A percentile compares a stretch with the other conserved stretches of the same genome.
phyloP scores from a whole-genome alignment of 1,140 invertebrate species.

The Leptopilina clavipes region DNA sequence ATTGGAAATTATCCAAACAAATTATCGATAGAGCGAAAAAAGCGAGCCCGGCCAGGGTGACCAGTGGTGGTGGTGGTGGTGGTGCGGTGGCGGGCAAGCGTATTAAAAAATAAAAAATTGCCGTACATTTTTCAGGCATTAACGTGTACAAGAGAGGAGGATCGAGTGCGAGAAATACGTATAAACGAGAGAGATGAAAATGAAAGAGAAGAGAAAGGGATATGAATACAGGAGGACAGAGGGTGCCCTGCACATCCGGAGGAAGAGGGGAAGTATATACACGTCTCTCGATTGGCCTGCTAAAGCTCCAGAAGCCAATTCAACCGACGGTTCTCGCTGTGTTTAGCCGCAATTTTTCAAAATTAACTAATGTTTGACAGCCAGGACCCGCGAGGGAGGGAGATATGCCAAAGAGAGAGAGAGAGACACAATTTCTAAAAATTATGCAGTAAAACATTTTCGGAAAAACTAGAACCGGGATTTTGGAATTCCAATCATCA shows the following conservation, averaged over 20 bases:
- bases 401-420: conserved; percentile 24
- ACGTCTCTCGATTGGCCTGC: conserved; percentile 65
- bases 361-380: conserved; percentile 72
- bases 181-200: conserved; percentile 41
- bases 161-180: conserved; percentile 39
- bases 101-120: conserved; percentile 77
- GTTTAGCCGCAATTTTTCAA: conserved; percentile 60
- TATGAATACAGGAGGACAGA: neutral
- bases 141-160: conserved; percentile 64
- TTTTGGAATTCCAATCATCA: too few species aligned
- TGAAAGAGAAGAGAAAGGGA: neutral
- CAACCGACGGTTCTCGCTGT: conserved; percentile 41
- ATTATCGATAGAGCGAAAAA: conserved; percentile 74
- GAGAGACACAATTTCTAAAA: neutral
- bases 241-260: conserved; percentile 34
- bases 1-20: conserved; percentile 76
- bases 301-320: conserved; percentile 64
- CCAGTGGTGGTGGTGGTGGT: conserved; percentile 67
- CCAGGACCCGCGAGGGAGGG: neutral
- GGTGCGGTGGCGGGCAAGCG: conserved; percentile 63
- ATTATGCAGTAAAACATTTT: too few species aligned
- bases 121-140: conserved; percentile 76
- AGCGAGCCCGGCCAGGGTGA: conserved; percentile 61
- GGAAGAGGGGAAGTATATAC: conserved; percentile 49
- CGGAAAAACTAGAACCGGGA: too few species aligned